Percentiles rank a stretch among this genome's conserved stretches.
These are phyloP conservation scores for Nowickia ferox DNA, from an alignment of 2,888 invertebrate species.

Conservation along the genomic window DNA sequence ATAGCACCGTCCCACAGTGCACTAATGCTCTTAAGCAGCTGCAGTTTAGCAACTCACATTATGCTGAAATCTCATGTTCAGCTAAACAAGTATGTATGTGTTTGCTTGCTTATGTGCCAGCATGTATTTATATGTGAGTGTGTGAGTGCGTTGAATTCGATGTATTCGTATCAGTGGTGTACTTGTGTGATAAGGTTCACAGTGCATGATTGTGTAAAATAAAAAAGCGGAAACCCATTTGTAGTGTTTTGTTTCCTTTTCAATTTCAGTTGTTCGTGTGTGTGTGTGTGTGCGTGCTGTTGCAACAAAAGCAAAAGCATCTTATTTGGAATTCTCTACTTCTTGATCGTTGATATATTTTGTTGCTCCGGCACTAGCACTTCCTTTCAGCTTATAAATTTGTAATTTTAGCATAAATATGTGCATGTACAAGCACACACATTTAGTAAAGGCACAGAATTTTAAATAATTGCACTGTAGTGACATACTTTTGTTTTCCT, in stretches of 20 bases:
- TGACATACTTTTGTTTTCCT: conserved; percentile 63
- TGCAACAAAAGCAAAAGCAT: conserved; percentile 42
- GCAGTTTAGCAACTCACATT: conserved; percentile 11
- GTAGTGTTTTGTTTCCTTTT: conserved; percentile 69
- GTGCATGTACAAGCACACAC: conserved; percentile 22
- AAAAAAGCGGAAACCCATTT: conserved; percentile 68
- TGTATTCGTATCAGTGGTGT: not conserved
- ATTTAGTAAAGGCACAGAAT: conserved; percentile 46
- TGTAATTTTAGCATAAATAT: conserved; percentile 57
- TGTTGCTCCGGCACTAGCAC: conserved; percentile 25
- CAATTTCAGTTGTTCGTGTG: not conserved
- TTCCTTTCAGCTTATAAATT: conserved; percentile 44
- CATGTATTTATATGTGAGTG: not conserved
- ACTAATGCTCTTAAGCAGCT: conserved; percentile 3
- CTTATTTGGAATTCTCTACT: conserved; percentile 17
- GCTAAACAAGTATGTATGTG: not conserved
- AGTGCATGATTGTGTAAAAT: conserved; percentile 21
- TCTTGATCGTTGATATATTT: conserved; percentile 24
- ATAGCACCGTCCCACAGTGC: not conserved
- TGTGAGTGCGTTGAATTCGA: not conserved
- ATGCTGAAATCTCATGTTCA: not conserved
- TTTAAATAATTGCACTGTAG: conserved; percentile 67
- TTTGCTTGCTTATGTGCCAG: not conserved
- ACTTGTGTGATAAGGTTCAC: not conserved
- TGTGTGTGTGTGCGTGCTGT: conserved; percentile 20